Evolutionary conservation across 2,797 vertebrate species (phyloP), one percentile per base, ranked within the genome.

Genomic region (Perodicticus potto): DNA sequence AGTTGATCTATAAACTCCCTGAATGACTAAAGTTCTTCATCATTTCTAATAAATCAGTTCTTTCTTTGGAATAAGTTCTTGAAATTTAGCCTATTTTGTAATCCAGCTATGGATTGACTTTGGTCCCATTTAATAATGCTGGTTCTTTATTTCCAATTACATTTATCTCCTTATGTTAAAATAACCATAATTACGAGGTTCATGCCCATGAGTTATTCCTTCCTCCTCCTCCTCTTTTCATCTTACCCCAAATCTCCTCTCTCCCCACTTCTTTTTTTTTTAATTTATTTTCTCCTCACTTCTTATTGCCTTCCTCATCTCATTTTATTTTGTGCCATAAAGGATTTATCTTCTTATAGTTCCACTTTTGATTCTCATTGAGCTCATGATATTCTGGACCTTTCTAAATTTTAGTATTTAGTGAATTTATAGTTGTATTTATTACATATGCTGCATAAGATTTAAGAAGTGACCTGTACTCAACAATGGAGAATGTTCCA

Each of bases 381-480:
- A 69, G 5, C 17, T 73, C 45, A 69, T 76, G 16, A 63, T 91
- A 95, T 57, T 45, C 16, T 93, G 32, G 93, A 74, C 49, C 11
- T 67, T 92, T 92, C 70, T 65, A 59, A 49, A 87, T 72, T 74
- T 53, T 67, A 83, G 17, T 45, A 59, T 57, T 3, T 57, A 78
- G 8, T 86, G 77, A 87, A 80, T 89, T 95, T 86, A 34, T 25
- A 77, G 3, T 29, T 81, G 2, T 55, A 80, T 81, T 63, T 84
- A 74, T 67, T 94, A 76, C 29, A 72, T 77, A 59, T 4, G 55
- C 20, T 87, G 7, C 5, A 34, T 74, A 74, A 89, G 20, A 89
- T 86, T 74, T 95, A 92, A 14, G 10, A 93, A 85, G n/a, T 82
- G 17, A 74, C 32, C 89, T 95, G 67, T 10, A 25, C 69, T 61